Evolutionary conservation across 1,140 invertebrate genomes (phyloP).

Genomic region (Euborellia annulipes): DNA sequence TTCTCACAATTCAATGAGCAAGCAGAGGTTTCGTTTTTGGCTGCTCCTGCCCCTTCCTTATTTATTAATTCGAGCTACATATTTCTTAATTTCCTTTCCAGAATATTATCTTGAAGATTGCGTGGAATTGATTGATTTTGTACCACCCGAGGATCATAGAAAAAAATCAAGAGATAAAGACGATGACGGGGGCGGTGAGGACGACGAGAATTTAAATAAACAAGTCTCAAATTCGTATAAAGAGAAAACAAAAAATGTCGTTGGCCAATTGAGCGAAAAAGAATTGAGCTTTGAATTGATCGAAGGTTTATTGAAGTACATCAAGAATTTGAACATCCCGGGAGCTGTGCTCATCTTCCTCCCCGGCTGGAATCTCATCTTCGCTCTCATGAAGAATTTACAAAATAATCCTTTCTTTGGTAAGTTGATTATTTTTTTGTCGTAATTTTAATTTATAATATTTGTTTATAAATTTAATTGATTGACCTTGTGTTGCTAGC

Average conservation of each 20-base stretch:
- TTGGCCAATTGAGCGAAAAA: constrained; percentile 69
- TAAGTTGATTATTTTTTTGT: constrained; percentile 19
- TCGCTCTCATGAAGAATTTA: constrained; percentile 74
- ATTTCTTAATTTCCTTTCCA: constrained; percentile 19
- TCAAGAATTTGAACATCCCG: constrained; percentile 48
- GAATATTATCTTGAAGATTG: constrained; percentile 86
- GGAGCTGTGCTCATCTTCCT: constrained; percentile 85
- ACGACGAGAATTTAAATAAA: constrained; percentile 68
- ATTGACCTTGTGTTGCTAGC: no score
- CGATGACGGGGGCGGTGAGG: constrained; percentile 39
- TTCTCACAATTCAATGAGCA: no score
- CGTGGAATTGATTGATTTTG: constrained; percentile 63
- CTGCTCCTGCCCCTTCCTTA: no score
- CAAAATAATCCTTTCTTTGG: constrained; percentile 61
- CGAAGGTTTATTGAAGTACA: constrained; percentile 60
- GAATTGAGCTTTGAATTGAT: constrained; percentile 87
- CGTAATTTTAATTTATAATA: not conserved
- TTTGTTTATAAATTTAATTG: not conserved
- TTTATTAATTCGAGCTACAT: no score
- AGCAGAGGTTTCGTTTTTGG: no score
- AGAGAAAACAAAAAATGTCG: constrained; percentile 44
- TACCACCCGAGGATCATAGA: constrained; percentile 48
- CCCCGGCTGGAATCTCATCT: constrained; percentile 90
- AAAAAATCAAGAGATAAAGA: constrained; percentile 50
- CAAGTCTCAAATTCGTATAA: constrained; percentile 35